Base-by-base conservation (phyloP, 1,140 invertebrate species). In the Pseudoatta argentina region DNA sequence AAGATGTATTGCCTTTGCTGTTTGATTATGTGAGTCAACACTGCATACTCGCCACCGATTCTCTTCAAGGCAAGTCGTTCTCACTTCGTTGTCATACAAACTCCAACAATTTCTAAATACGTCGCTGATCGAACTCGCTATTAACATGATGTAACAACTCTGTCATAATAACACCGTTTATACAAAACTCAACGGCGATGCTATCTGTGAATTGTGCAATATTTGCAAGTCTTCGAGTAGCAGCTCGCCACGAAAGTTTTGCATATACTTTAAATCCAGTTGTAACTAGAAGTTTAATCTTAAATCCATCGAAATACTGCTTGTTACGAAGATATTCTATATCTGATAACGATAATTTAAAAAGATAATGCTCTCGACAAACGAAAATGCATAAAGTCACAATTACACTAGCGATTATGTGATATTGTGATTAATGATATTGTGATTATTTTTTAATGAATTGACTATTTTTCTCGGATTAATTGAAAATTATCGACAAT, bases 51-150 rank as follows among this genome's bases (percentile, higher is more conserved):
- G 39, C 66, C 66, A 44, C 18, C 6, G 57, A 53, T 85, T 51
- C 39, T 69, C 39, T 21, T 66, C 64, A 63, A 85, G 86, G 83
- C 75, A 63, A 85, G 27, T 76, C 5, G 55, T 12, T 48, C 66
- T 69, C 66, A 39, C 1, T 30, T 69, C 66, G 66, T 0, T 30
- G 55, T 51, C 53, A 8, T 8, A 27, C 53, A n/a, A 51, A 63
- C 55, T 73, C 57, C 48, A 44, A 51, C 69, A 48, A 81, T 86
- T 87, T 90, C 90, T 93, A 92, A 92, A 93, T 89, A 87, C 90
- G 91, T 90, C 92, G 91, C 88, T 93, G 91, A 81, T 77, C 77
- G 73, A 55, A 83, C 64, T 27, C 24, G n/a, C 21, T 44, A 30
- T 78, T 75, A 34, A 64, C 21, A 61, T 86, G 85, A 87, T 76